Evolutionary conservation across 2,797 vertebrate genomes (phyloP).

Genomic region (Sebastes trivittatus): DNA sequence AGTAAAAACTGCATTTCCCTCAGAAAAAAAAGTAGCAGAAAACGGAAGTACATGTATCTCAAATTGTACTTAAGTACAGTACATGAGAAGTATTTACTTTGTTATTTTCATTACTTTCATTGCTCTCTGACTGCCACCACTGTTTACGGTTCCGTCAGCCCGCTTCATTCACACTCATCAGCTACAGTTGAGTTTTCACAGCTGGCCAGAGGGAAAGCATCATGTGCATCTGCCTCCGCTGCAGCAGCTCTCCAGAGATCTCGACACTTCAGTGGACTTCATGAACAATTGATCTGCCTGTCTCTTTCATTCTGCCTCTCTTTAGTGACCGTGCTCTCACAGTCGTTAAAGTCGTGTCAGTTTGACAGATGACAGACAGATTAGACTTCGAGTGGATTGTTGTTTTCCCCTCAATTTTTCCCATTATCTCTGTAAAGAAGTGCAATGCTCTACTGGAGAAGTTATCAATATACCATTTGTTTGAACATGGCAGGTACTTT

Average conservation of each 20-base stretch:
- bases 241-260: constrained; percentile 60
- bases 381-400: constrained; percentile 36
- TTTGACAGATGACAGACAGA: constrained; percentile 54
- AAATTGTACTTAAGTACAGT: neutral
- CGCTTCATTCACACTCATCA: constrained; percentile 30
- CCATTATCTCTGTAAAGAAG: constrained; percentile 34
- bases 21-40: neutral
- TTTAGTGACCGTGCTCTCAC: constrained; percentile 57
- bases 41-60: neutral
- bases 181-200: constrained; percentile 51
- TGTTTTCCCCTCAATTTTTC: constrained; percentile 5
- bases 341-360: constrained; percentile 54
- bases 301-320: constrained; percentile 62
- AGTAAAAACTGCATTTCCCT: neutral
- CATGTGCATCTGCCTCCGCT: constrained; percentile 44
- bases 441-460: constrained; percentile 17
- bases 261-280: constrained; percentile 65
- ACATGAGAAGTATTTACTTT: neutral
- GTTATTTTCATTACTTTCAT: neutral
- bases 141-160: constrained; percentile 7
- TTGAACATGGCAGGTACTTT: constrained; percentile 30
- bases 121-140: neutral
- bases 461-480: constrained; percentile 43
- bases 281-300: constrained; percentile 76
- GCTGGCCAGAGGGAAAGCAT: constrained; percentile 42